Evolutionary conservation across 2,113 vertebrate genomes (phyloP).

Genomic region (Bettongia penicillata): DNA sequence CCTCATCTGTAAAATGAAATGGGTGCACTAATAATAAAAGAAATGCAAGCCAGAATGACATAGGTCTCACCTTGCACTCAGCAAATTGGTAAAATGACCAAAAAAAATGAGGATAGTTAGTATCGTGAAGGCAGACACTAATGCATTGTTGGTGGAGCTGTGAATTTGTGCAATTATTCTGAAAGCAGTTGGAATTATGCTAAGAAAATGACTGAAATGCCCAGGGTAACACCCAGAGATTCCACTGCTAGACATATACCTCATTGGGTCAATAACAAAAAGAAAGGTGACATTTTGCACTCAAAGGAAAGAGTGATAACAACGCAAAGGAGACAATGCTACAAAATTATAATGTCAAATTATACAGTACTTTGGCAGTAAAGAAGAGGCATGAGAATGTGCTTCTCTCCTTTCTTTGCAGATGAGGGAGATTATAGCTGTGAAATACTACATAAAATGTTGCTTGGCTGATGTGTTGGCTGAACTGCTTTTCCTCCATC

Average conservation of each 20-base stretch:
- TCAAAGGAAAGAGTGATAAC: neutral
- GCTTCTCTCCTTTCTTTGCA: neutral
- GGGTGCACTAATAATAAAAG: too few species aligned
- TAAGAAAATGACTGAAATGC: neutral
- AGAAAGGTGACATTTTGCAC: neutral
- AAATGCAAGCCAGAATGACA: neutral
- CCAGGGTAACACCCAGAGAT: neutral
- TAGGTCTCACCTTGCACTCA: neutral
- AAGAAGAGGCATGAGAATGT: neutral
- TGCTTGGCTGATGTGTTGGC: too few species aligned
- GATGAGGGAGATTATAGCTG: too few species aligned
- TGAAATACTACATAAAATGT: too few species aligned
- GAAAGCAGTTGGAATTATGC: neutral
- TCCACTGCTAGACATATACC: neutral
- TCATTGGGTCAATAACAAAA: too few species aligned
- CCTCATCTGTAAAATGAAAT: too few species aligned
- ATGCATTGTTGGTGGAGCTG: neutral
- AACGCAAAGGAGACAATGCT: neutral
- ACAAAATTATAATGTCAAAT: neutral
- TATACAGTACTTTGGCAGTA: too few species aligned
- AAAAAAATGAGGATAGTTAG: neutral
- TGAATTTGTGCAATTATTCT: neutral
- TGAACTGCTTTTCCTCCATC: neutral
- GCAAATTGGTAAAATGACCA: neutral
- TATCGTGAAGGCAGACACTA: neutral